These are phyloP conservation scores for Athripsodes cinereus DNA, from an alignment of 2,888 invertebrate genomes.

Conservation along the genomic window DNA sequence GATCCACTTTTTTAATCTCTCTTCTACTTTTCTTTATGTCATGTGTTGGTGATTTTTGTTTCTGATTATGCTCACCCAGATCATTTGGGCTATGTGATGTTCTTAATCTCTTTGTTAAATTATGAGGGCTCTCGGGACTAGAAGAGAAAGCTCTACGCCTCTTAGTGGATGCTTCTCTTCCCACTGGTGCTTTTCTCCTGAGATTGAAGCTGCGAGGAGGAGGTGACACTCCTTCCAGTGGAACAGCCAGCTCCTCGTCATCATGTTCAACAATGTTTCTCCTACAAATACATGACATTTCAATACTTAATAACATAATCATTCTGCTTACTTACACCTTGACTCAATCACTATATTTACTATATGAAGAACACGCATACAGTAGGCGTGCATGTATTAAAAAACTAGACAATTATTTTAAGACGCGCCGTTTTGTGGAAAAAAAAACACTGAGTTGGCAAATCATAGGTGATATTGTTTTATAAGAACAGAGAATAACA, in stretches of 20 bases:
- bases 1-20: conserved; percentile 1
- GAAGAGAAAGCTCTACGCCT: conserved; percentile 16
- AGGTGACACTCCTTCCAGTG: conserved; percentile 17
- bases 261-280: not conserved
- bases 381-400: no score
- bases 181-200: not conserved
- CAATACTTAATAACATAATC: no score
- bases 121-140: conserved; percentile 20
- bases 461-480: no score
- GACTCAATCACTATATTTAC: no score
- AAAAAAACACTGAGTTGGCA: no score
- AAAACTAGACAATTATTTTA: not conserved
- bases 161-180: conserved; percentile 16
- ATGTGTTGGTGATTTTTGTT: not conserved
- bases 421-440: not conserved
- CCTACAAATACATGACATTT: no score
- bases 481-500: no score
- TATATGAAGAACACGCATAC: no score
- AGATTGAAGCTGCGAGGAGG: conserved; percentile 8
- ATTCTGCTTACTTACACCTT: no score
- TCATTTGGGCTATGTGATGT: conserved; percentile 3
- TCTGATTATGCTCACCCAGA: not conserved
- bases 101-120: conserved; percentile 5
- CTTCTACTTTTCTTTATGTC: not conserved
- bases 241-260: conserved; percentile 21